These are phyloP conservation scores for Mycogona germanica DNA, from an alignment of 2,888 invertebrate species.

Conservation along the genomic window DNA sequence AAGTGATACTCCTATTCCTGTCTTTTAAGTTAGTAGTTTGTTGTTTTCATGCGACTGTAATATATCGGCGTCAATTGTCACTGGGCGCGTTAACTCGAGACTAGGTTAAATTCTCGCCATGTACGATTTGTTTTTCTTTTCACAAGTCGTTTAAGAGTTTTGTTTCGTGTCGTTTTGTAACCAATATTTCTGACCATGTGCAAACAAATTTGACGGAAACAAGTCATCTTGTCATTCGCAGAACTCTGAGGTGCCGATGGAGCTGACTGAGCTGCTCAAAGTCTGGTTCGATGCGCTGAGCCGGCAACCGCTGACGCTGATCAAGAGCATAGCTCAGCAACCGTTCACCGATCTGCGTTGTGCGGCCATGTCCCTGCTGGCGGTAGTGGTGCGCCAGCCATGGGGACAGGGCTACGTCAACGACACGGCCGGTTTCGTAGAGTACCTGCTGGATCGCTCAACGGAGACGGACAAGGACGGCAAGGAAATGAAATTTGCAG, in stretches of 20 bases:
- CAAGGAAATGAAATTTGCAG: slow-evolving; percentile 59
- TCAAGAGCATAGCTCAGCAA: slow-evolving; percentile 52
- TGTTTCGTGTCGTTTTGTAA: no score
- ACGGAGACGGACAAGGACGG: slow-evolving; percentile 55
- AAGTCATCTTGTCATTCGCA: slow-evolving; percentile 22
- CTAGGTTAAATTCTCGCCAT: no score
- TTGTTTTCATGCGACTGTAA: no score
- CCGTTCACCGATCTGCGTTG: slow-evolving; percentile 68
- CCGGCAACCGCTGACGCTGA: slow-evolving; percentile 45
- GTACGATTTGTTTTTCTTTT: no score
- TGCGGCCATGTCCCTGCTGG: slow-evolving; percentile 52
- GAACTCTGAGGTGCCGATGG: slow-evolving; percentile 35
- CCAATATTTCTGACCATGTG: no score
- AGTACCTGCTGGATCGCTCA: slow-evolving; percentile 63
- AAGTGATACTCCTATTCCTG: neutral
- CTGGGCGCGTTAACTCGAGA: no score
- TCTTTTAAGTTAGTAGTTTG: no score
- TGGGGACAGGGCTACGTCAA: slow-evolving; percentile 71
- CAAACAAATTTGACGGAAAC: neutral
- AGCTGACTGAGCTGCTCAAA: slow-evolving; percentile 40
- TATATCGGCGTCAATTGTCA: no score
- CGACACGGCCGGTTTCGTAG: slow-evolving; percentile 56
- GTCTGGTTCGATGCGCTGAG: slow-evolving; percentile 48
- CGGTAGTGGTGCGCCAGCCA: slow-evolving; percentile 50
- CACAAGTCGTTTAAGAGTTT: no score